Conservation (phyloP, 2,113 vertebrate species). For the Chionodraco myersi region DNA sequence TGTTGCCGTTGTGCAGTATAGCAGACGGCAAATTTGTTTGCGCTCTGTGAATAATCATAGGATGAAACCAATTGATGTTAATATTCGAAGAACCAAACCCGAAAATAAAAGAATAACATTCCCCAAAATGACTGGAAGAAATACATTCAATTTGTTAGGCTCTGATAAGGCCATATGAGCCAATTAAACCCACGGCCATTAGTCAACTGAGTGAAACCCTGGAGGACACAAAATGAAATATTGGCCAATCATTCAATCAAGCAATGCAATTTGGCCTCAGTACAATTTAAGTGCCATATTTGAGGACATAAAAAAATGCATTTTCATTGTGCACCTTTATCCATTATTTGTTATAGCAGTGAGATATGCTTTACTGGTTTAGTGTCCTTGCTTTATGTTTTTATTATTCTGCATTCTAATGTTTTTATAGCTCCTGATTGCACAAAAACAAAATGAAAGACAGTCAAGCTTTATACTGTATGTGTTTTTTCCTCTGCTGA, state of each 20-base stretch:
- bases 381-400: neutral
- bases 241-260: constrained; percentile 63
- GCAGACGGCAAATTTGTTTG: neutral
- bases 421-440: neutral
- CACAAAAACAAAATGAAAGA: constrained; percentile 2
- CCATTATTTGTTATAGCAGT: neutral
- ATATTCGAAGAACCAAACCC: neutral
- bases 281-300: constrained; percentile 20
- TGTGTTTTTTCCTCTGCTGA: constrained; percentile 70
- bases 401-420: constrained; percentile 5
- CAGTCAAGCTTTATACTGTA: constrained; percentile 63
- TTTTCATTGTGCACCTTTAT: neutral
- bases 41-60: neutral
- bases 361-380: neutral
- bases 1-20: neutral
- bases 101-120: constrained; percentile 38
- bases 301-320: constrained; percentile 13
- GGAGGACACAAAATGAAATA: constrained; percentile 49
- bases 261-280: constrained; percentile 18
- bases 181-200: constrained; percentile 60
- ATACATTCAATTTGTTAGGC: constrained; percentile 55
- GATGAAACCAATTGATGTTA: neutral
- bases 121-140: constrained; percentile 46
- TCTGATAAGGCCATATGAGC: constrained; percentile 56
- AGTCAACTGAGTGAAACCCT: constrained; percentile 45